Conservation (phyloP, 2,113 vertebrate genomes). For the Hystrix brachyura region DNA sequence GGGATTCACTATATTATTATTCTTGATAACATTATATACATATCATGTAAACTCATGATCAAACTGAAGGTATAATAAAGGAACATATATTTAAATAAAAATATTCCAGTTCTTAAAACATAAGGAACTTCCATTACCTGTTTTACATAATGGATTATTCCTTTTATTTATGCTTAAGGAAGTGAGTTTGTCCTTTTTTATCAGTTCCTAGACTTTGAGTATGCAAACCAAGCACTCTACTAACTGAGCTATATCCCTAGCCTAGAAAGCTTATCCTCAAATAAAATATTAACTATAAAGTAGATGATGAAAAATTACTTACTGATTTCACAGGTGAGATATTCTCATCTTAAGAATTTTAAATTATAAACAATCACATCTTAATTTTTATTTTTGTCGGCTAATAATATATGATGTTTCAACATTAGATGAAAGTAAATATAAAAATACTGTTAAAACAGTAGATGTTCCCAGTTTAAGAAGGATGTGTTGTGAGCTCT, state of each 20-base stretch:
- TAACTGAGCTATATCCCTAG: background rate
- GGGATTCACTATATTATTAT: background rate
- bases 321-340: background rate
- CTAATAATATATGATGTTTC: background rate
- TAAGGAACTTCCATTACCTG: background rate
- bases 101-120: background rate
- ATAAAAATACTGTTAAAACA: constrained; percentile 27
- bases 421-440: constrained; percentile 65
- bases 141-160: background rate
- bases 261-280: background rate
- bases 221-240: background rate
- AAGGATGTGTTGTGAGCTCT: constrained; percentile 46
- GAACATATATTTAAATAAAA: background rate
- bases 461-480: background rate
- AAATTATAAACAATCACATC: background rate
- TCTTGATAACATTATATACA: background rate
- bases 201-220: background rate
- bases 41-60: background rate
- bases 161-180: background rate
- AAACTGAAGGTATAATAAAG: background rate
- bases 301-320: background rate
- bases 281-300: background rate
- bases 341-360: background rate
- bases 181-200: background rate
- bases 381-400: constrained; percentile 22